Evolutionary conservation across 2,797 vertebrate species (phyloP).

Genomic region (Anguilla marmorata): DNA sequence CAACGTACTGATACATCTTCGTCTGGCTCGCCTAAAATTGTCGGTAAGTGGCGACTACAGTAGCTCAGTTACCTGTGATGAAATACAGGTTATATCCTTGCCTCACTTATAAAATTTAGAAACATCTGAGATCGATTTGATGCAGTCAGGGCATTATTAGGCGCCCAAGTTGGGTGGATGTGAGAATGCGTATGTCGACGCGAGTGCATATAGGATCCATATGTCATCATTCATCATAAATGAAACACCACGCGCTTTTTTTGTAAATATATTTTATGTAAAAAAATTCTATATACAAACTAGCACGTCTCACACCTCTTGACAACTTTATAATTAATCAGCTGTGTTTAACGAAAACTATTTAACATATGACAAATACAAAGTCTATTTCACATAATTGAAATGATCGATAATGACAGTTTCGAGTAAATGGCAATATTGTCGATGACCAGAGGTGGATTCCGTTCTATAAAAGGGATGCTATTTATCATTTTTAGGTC

Average conservation of each 20-base stretch:
- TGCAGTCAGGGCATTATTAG: neutral
- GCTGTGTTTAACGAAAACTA: neutral
- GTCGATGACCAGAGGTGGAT: neutral
- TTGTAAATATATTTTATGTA: neutral
- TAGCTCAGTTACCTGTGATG: neutral
- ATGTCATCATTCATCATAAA: neutral
- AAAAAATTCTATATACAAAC: neutral
- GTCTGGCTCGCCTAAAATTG: neutral
- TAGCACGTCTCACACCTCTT: neutral
- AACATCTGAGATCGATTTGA: neutral
- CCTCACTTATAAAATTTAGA: neutral
- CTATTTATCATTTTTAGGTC: neutral
- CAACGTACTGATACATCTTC: neutral
- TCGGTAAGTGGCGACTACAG: constrained; percentile 20
- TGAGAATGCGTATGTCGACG: neutral
- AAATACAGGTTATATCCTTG: neutral
- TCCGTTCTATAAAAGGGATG: neutral
- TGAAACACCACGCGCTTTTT: neutral
- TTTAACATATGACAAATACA: neutral
- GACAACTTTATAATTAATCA: neutral
- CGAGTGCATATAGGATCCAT: neutral
- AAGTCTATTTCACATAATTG: neutral
- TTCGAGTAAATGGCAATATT: neutral
- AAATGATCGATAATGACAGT: neutral
- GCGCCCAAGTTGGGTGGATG: neutral